A percentile compares a stretch with the other conserved stretches of the same genome.
Conservation (phyloP, 1,140 invertebrate species). For the Rhopalosiphum maidis region DNA sequence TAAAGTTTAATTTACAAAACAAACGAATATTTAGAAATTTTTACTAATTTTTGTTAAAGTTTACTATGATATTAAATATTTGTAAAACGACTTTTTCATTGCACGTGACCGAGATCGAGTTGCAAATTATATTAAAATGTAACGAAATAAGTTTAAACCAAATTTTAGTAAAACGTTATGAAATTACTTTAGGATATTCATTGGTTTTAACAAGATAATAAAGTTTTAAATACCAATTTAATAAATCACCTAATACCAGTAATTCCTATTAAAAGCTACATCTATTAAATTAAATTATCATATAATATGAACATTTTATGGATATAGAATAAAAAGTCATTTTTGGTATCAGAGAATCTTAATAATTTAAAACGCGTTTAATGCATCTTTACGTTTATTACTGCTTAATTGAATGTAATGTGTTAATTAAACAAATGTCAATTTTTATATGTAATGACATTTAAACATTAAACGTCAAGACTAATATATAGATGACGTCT, state of each 20-base stretch:
- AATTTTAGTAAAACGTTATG: constrained; percentile 19
- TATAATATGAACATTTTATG: constrained; percentile 17
- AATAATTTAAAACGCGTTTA: not conserved
- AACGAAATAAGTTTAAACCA: constrained; percentile 51
- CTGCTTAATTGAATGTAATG: constrained; percentile 17
- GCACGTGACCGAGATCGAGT: constrained; percentile 26
- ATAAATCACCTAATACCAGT: not conserved
- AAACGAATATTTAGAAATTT: not conserved
- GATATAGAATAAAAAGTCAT: not conserved
- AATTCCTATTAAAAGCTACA: not conserved
- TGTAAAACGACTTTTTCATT: not conserved
- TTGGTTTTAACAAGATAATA: constrained; percentile 40
- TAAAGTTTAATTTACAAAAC: not conserved
- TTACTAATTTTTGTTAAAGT: not conserved
- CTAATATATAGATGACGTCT: not conserved
- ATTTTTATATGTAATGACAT: not conserved
- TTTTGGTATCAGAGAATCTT: not conserved
- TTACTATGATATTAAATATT: not conserved
- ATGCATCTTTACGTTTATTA: too few species aligned
- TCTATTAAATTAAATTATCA: constrained; percentile 6
- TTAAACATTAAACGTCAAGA: constrained; percentile 29
- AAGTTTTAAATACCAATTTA: constrained; percentile 30
- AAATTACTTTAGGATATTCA: constrained; percentile 42
- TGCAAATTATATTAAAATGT: constrained; percentile 46
- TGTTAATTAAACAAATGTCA: constrained; percentile 24